Evolutionary conservation across 2,797 vertebrate genomes (phyloP).

Genomic region (Cirrhinus mrigala): DNA sequence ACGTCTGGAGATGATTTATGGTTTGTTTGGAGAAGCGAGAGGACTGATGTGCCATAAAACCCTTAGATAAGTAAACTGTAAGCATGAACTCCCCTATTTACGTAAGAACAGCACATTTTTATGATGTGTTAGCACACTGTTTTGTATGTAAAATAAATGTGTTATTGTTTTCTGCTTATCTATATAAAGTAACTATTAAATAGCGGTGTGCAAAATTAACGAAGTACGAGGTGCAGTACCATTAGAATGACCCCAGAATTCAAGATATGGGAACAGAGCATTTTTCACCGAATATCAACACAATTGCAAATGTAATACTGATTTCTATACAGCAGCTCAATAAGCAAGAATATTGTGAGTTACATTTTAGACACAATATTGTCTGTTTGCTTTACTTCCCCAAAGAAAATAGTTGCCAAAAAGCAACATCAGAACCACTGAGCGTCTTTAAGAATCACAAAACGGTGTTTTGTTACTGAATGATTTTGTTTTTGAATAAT

Average conservation of each 20-base stretch:
- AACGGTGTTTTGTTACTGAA: neutral
- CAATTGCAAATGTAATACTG: too few relatives aligned
- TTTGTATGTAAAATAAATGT: neutral
- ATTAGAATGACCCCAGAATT: neutral
- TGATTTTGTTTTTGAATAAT: neutral
- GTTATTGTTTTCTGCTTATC: neutral
- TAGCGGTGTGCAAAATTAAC: neutral
- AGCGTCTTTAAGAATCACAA: too few relatives aligned
- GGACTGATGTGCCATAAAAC: constrained; percentile 13
- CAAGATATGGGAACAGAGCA: neutral
- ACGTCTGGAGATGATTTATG: neutral
- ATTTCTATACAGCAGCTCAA: too few relatives aligned
- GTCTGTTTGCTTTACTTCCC: too few relatives aligned
- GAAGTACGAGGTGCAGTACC: neutral
- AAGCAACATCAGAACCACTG: neutral
- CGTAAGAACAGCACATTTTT: neutral
- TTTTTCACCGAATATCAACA: neutral
- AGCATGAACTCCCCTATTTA: neutral
- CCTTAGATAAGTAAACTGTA: neutral
- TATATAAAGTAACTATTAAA: neutral
- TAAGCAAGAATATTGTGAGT: too few relatives aligned
- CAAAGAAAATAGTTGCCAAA: neutral
- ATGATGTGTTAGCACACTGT: neutral
- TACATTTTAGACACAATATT: too few relatives aligned
- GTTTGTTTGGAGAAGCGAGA: constrained; percentile 29